Base-by-base conservation (phyloP, 2,113 vertebrate species). In the Ictalurus punctatus region DNA sequence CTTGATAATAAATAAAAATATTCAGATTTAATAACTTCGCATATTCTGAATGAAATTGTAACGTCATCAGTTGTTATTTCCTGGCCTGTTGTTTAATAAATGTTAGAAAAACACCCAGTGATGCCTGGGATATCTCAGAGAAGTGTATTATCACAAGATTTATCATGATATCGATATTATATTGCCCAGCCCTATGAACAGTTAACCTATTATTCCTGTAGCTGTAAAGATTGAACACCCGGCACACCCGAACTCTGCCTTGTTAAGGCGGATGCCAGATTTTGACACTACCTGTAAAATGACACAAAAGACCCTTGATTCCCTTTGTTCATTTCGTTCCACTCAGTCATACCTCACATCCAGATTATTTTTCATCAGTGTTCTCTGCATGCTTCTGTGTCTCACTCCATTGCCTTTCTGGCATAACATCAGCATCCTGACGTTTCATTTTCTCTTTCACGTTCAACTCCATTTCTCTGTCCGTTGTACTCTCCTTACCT, bases 401-500 rank as follows among this genome's bases (percentile, higher is more conserved):
- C 40, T 86, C 67, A 85, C 71, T 14, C 81, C 56, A 61, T 61
- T 83, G 56, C n/a, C 12, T 86, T 12, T 6, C 30, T 67, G 44
- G 8, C 34, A 6, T 58, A 78, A 63, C n/a, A 34, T 67, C 27
- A 63, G 44, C 71, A n/a, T 48, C 54, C 63, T 13, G 34, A 56
- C 1, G 8, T 52, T 79, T 27, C 23, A 54, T 61, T 27, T 78
- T 54, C 67, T 76, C 14, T 48, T 25, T 67, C 83, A 89, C 78
- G 84, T 14, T 40, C 59, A 79, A 71, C 56, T 61, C 56, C 83
- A 14, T 65, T 58, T 63, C 69, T 86, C 40, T 88, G 40, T 86
- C 67, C 85, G 14, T 58, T 92, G 83, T 87, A 78, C 27, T 90
- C 54, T 91, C 87, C 30, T 37, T 87, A 85, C 63, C 81, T 88